Base-by-base conservation (phyloP, 2,888 invertebrate genomes). In the Parapristionchus giblindavisi region DNA sequence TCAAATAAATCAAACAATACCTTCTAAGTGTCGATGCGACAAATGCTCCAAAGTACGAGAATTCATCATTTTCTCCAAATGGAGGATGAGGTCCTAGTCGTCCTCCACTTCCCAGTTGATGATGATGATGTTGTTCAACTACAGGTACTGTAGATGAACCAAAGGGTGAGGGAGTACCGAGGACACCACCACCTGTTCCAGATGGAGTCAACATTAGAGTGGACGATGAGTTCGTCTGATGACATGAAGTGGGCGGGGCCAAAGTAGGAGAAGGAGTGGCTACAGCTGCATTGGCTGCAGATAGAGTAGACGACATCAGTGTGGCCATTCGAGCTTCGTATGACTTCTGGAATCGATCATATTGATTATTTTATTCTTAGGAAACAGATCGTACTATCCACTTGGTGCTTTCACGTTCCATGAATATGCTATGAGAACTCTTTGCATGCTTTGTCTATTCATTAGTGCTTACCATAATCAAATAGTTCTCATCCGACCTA, bases 291-390 rank as follows among this genome's bases (percentile, higher is more conserved):
- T 48, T 48, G 68, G 68, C 51, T 29, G 52, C 2, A 34, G 68
- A 52, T 51, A 54, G 21, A 5, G 56, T 6, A 54, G 8, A 14
- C 27, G n/a, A 14, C 27, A n/a, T 24, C 68, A 68, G 34, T 5
- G 40, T 4, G 5, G 68, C 34, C 24, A 68, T 34, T 38, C 68
- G 68, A 66, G 66, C 32, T 24, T 68, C 68, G 68, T 68, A 68
- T 14, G 68, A 34, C n/a, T 68, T 68, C 68, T 68, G 68, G 5
- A 65, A 65, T 24, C 29, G 29, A 68, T n/a, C n/a, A n/a, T n/a
- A n/a, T n/a, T n/a, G n/a, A n/a, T n/a, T n/a, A n/a, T n/a, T n/a
- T n/a, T n/a, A n/a, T n/a, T n/a, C n/a, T n/a, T n/a, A n/a, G n/a
- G n/a, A n/a, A n/a, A n/a, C n/a, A n/a, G n/a, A n/a, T n/a, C n/a